phyloP scores from a whole-genome alignment of 2,113 vertebrate genomes.

The Enhydra lutris region DNA sequence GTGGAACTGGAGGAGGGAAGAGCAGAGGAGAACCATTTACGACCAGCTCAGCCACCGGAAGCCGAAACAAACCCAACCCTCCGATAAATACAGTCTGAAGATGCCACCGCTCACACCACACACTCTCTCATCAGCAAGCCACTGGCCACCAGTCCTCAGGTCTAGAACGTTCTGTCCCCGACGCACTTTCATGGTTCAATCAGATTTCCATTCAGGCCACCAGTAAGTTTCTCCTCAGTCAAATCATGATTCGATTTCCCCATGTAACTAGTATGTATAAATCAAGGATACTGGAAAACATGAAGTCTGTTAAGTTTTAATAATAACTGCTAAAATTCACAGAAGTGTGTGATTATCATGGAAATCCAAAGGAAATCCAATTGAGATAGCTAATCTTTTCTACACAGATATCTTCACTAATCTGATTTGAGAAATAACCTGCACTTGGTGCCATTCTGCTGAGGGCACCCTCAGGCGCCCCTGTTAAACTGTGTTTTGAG shows the following conservation, averaged over 20 bases:
- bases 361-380: slow-evolving; percentile 24
- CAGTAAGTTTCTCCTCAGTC: neutral
- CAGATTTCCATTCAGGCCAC: neutral
- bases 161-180: neutral
- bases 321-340: neutral
- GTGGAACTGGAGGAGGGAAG: slow-evolving; percentile 83
- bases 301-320: neutral
- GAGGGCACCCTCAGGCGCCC: neutral
- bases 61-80: neutral
- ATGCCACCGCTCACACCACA: neutral
- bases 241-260: slow-evolving; percentile 24
- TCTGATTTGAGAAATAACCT: slow-evolving; percentile 6
- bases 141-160: neutral
- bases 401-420: neutral
- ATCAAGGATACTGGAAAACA: neutral
- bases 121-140: neutral
- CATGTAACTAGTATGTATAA: neutral
- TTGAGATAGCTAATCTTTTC: neutral
- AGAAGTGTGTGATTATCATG: neutral
- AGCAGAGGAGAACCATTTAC: slow-evolving; percentile 35
- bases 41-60: neutral
- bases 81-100: neutral
- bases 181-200: neutral
- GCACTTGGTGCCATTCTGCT: neutral
- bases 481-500: neutral